Percentiles rank a stretch among this genome's conserved stretches.
Evolutionary conservation across 1,140 invertebrate genomes (phyloP).

Genomic region (Halotydeus destructor): DNA sequence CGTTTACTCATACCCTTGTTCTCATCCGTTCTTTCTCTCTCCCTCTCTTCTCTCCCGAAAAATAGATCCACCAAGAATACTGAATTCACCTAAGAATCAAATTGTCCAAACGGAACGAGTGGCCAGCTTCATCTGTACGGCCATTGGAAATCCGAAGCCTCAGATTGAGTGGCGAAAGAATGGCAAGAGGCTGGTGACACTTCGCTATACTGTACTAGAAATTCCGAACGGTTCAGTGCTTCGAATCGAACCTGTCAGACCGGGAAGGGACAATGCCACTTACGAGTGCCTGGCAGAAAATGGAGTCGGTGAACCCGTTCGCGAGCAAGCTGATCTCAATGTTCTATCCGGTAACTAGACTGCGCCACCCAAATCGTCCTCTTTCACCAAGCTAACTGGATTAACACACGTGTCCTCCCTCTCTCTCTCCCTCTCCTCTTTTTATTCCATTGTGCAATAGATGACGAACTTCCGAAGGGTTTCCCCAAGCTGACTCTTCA

Average conservation of each 20-base stretch:
- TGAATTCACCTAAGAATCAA: slow-evolving; percentile 58
- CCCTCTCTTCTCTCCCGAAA: no score
- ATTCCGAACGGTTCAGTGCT: slow-evolving; percentile 53
- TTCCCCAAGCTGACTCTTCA: slow-evolving; percentile 69
- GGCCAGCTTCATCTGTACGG: slow-evolving; percentile 83
- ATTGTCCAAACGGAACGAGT: slow-evolving; percentile 69
- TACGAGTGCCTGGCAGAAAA: slow-evolving; percentile 95
- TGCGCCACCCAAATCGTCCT: neutral
- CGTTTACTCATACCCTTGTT: no score
- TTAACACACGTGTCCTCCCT: slow-evolving; percentile 8
- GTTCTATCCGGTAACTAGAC: slow-evolving; percentile 60
- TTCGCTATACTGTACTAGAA: slow-evolving; percentile 26
- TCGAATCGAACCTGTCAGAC: slow-evolving; percentile 70
- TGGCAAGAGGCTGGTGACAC: slow-evolving; percentile 22
- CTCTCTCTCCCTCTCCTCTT: slow-evolving; percentile 10
- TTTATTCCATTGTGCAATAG: slow-evolving; percentile 33
- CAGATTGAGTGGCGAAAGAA: slow-evolving; percentile 27
- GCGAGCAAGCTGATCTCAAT: slow-evolving; percentile 57
- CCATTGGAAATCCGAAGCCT: slow-evolving; percentile 56
- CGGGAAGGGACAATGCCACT: slow-evolving; percentile 55
- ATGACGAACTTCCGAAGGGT: slow-evolving; percentile 58
- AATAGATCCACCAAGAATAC: slow-evolving; percentile 82
- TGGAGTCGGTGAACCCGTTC: slow-evolving; percentile 77
- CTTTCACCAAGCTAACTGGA: slow-evolving; percentile 6
- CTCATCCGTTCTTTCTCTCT: no score